Conservation (phyloP, 2,113 vertebrate genomes). For the Podarcis muralis region DNA sequence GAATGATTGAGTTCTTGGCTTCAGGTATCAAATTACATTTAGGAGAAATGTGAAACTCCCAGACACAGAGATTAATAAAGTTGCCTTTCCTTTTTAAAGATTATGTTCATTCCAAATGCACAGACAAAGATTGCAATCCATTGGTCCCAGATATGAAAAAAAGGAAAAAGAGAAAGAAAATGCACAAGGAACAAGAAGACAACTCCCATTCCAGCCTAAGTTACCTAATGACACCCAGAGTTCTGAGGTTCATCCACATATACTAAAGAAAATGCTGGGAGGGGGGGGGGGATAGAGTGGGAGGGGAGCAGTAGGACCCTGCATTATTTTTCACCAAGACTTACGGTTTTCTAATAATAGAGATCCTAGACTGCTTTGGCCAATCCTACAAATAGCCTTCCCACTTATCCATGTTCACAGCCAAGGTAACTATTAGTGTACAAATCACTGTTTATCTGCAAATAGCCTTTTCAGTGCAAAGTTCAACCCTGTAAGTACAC, state of each 20-base stretch:
- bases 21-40: constrained; percentile 63
- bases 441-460: background rate
- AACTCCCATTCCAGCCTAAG: background rate
- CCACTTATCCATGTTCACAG: background rate
- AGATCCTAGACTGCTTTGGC: background rate
- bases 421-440: background rate
- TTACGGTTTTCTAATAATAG: background rate
- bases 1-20: constrained; percentile 62
- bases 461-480: background rate
- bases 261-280: background rate
- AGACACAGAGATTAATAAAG: constrained; percentile 46
- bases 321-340: background rate
- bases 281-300: background rate
- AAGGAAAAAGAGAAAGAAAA: too few species aligned
- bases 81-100: background rate
- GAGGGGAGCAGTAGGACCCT: too few species aligned
- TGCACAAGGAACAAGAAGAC: background rate
- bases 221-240: background rate
- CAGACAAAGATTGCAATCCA: background rate
- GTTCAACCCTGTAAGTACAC: background rate
- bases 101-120: background rate
- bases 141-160: background rate
- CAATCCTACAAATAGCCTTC: background rate
- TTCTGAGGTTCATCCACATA: background rate
- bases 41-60: constrained; percentile 47